Base-by-base conservation (phyloP, 1,140 invertebrate genomes). In the Holcopasites calliopsidis region DNA sequence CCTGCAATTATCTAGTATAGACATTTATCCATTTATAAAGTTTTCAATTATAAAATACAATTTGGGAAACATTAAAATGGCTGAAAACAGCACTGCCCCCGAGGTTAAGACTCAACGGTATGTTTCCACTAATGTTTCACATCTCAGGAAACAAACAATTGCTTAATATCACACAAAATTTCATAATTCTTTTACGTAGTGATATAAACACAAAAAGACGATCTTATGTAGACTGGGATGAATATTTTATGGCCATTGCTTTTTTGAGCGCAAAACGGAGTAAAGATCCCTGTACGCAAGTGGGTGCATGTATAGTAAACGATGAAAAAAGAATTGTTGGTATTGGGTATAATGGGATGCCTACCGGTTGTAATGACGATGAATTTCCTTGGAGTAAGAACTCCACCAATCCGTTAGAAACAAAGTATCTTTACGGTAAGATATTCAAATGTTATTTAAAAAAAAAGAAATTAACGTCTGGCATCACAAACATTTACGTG, bases 291-390 rank as follows among this genome's bases (percentile, higher is more conserved):
- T 92, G 89, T 64, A 96, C 95, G 6, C 97, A 99, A 93, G 98
- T 99, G 55, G 98, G 98, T 7, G 97, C 97, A 18, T 98, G 97
- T 90, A 95, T 99, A 80, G 96, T 98, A 2, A 97, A 98, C 87
- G 84, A 94, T 47, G 94, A 97, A 0, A 97, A 98, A n/a, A 95
- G 94, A 89, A 97, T 99, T 82, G 95, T 99, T 71, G 97, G 96
- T 40, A 93, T 98, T 71, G 98, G 98, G 55, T 99, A 99, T 85
- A 99, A 99, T 94, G 98, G 98, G 21, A 97, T 99, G 95, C 98
- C 98, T 0, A 93, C 89, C 71, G 96, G 97, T 18, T 99, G 97
- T 86, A 82, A 35, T n/a, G 98, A 99, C 91, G 95, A 99, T 88
- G 91, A 94, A 23, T 96, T 98, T 90, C 96, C 98, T 0, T 99